Evolutionary conservation across 2,113 vertebrate genomes (phyloP).

Genomic region (Actenoides lindsayi): DNA sequence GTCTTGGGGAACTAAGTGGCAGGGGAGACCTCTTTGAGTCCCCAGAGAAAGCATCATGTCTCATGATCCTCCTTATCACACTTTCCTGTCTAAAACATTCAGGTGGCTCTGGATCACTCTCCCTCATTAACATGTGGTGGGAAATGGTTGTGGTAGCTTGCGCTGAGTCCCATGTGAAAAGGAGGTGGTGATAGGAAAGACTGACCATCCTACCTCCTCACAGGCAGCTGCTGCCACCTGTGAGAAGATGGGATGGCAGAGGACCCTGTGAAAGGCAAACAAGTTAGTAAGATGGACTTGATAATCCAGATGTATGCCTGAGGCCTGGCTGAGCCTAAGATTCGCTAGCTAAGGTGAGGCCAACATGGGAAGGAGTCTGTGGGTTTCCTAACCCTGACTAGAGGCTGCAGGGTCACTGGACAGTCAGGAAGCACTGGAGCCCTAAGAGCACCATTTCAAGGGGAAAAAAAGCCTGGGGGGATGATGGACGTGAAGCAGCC

Average conservation of each 20-base stretch:
- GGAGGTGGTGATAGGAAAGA: neutral
- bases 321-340: neutral
- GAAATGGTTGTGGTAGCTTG: neutral
- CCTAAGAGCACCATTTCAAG: neutral
- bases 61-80: neutral
- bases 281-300: neutral
- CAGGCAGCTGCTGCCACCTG: neutral
- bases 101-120: neutral
- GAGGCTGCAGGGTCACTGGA: fast-evolving
- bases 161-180: neutral
- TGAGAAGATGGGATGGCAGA: fast-evolving
- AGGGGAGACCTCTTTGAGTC: neutral
- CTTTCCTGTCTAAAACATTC: neutral
- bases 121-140: fast-evolving
- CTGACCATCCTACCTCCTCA: neutral
- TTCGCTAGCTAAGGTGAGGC: neutral
- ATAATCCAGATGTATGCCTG: neutral
- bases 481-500: fast-evolving
- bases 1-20: neutral
- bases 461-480: neutral
- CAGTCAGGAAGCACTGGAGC: neutral
- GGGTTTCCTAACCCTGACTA: neutral
- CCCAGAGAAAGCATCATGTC: neutral
- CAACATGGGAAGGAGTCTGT: fast-evolving
- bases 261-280: neutral